Conservation (phyloP, 2,888 invertebrate species). For the Trissoscelio sp. region DNA sequence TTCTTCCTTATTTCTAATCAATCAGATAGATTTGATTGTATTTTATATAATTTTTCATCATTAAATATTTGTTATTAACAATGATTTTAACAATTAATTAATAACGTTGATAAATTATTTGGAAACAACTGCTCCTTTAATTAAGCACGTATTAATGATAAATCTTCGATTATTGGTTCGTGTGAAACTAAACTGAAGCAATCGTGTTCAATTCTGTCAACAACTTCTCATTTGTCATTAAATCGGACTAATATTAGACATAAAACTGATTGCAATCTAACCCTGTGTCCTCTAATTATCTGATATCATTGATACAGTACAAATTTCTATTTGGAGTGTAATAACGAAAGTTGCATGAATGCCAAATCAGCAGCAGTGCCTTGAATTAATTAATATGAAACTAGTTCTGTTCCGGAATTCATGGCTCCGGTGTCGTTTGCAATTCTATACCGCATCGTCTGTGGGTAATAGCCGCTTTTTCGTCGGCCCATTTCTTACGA, state of each 20-base stretch:
- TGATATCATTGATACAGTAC: slow-evolving; percentile 7
- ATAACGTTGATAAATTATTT: no score
- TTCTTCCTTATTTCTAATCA: no score
- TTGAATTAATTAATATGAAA: slow-evolving; percentile 39
- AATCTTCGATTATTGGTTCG: no score
- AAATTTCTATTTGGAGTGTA: slow-evolving; percentile 1
- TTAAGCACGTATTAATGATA: no score
- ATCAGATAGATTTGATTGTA: no score
- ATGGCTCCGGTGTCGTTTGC: slow-evolving; percentile 18
- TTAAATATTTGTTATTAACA: no score
- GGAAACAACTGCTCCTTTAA: no score
- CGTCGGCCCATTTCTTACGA: slow-evolving; percentile 3
- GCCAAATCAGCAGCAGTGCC: slow-evolving; percentile 19
- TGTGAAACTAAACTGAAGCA: no score
- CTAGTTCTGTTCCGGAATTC: slow-evolving; percentile 24
- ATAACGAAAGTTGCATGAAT: slow-evolving; percentile 38
- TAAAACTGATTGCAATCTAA: slow-evolving; percentile 21
- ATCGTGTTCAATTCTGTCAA: neutral
- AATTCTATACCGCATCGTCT: slow-evolving; percentile 12
- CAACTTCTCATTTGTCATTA: slow-evolving; percentile 10
- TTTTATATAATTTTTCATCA: no score
- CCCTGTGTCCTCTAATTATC: slow-evolving; percentile 22
- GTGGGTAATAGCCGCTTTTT: slow-evolving; percentile 12
- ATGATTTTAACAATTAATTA: no score
- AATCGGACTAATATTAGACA: slow-evolving; percentile 24